Conservation (phyloP, 2,113 vertebrate genomes). For the Cervus canadensis region DNA sequence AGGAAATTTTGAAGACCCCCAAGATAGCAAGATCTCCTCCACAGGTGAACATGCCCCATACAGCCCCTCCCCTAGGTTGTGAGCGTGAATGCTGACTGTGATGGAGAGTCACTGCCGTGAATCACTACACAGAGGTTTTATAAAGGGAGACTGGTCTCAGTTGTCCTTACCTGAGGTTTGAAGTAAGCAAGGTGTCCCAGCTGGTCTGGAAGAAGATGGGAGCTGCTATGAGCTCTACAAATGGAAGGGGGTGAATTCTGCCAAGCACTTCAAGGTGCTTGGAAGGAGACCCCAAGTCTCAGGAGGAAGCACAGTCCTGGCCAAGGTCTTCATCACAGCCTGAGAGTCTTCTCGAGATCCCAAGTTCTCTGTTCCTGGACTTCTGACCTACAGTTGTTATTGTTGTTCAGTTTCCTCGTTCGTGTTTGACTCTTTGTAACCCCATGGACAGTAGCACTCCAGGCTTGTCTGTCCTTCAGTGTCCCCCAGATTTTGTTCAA, state of each 20-base stretch:
- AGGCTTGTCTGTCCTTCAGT: background rate
- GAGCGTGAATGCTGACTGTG: background rate
- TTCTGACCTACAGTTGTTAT: background rate
- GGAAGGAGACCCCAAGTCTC: background rate
- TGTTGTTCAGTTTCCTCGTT: background rate
- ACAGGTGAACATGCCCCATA: rapidly evolving
- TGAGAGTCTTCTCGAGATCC: background rate
- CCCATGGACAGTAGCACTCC: background rate
- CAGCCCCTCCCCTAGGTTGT: too few relatives aligned
- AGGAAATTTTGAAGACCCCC: background rate
- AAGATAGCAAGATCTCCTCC: background rate
- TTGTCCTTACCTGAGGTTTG: background rate
- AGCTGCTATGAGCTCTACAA: background rate
- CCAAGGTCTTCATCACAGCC: background rate
- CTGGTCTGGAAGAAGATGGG: background rate
- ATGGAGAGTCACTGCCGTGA: background rate
- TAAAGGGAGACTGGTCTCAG: background rate
- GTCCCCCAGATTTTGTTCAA: background rate
- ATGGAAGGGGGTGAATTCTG: background rate
- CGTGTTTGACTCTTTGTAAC: background rate
- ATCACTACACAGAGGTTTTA: background rate
- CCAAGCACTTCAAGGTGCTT: background rate
- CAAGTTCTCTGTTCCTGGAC: background rate
- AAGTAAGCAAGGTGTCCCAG: background rate
- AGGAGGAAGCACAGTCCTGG: background rate